Base-by-base conservation (phyloP, 92 coral and sea anemone species). In the Palythoa heliodiscus region DNA sequence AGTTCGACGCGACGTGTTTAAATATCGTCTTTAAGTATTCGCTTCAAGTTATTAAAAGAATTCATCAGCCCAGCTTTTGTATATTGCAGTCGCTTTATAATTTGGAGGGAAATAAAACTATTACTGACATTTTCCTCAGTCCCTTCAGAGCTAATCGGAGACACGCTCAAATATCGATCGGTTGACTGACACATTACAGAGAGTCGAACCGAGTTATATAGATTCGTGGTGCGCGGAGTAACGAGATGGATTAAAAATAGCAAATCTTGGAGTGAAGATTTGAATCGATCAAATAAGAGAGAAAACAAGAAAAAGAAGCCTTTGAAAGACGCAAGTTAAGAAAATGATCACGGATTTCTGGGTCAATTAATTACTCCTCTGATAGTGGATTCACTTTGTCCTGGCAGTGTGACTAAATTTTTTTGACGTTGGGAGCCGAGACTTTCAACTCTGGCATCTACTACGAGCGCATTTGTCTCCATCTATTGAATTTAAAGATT, bases 141-240 rank as follows among this genome's bases (percentile, higher is more conserved):
- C 67, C 82, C 66, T 38, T 72, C 23, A 72, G 53, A 72, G 76
- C 17, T 72, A 72, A 72, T 72, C 76, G 76, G 76, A 39, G 70
- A 54, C 70, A 37, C 82, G 82, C 82, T 77, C 82, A 77, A 77
- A 77, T 77, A 77, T 77, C 82, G 82, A 77, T 69, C 73, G 73
- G 47, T 77, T 77, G 82, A 77, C 82, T 77, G 82, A 77, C 82
- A 77, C 66, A 60, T 77, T 29, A 38, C 82, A 77, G 82, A 35
- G 78, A 15, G 40, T 29, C 23, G 82, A 63, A 10, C 23, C 29
- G 69, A 19, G 69, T 19, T 63, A n/a, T n/a, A n/a, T n/a, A 35
- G 22, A 24, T 63, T 60, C 25, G 82, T 25, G 82, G 68, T 16
- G 3, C n/a, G 35, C 84, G 25, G 47, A 19, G 74, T 66, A 23